These are phyloP conservation scores for Noctua janthina DNA, from an alignment of 2,888 invertebrate genomes.

Conservation along the genomic window DNA sequence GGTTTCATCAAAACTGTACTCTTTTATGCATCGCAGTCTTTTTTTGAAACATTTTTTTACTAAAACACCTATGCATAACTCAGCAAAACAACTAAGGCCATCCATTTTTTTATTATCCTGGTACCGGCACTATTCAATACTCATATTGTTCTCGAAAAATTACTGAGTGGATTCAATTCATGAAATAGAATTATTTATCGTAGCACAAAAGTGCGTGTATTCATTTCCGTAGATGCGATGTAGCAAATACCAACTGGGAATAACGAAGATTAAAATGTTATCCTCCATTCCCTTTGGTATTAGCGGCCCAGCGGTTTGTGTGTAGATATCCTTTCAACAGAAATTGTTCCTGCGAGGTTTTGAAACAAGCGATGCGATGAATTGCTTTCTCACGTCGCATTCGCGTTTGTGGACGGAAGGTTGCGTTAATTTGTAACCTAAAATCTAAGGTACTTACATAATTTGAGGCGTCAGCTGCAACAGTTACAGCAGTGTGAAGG, in stretches of 20 bases:
- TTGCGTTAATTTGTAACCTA: not conserved
- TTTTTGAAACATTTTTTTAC: not conserved
- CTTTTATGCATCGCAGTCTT: not conserved
- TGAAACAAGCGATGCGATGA: constrained; percentile 40
- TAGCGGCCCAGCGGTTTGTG: constrained; percentile 58
- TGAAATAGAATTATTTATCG: constrained; percentile 65
- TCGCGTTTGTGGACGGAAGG: not conserved
- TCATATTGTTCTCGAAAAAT: constrained; percentile 51
- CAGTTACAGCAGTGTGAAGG: not conserved
- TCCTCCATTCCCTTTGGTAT: constrained; percentile 61
- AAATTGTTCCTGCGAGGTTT: constrained; percentile 55
- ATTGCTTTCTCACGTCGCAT: constrained; percentile 9
- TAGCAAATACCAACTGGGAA: constrained; percentile 65
- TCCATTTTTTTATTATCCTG: constrained; percentile 23
- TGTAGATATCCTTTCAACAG: constrained; percentile 57
- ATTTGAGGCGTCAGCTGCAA: not conserved
- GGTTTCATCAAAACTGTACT: not conserved
- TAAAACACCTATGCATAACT: constrained; percentile 23
- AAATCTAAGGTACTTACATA: not conserved
- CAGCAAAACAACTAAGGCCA: not conserved
- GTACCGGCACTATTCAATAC: constrained; percentile 24
- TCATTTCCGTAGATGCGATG: constrained; percentile 60
- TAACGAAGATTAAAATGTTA: constrained; percentile 69
- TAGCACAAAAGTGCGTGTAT: constrained; percentile 58
- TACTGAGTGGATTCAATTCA: constrained; percentile 60